Conservation (phyloP, 1,140 invertebrate genomes). For the Oryctes rhinoceros region DNA sequence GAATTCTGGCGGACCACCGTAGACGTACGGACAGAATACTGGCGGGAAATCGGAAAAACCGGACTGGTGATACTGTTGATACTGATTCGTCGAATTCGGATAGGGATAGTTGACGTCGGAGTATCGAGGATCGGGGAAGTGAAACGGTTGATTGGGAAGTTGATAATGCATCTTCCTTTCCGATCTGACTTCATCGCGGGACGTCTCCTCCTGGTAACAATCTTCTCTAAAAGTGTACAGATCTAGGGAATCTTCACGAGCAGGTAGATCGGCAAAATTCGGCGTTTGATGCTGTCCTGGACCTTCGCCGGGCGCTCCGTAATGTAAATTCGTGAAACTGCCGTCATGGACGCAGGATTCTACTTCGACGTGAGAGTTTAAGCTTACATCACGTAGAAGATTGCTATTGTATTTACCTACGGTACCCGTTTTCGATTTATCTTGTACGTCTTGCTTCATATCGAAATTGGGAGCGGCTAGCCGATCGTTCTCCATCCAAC, state of each 20-base stretch:
- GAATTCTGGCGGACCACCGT: conserved; percentile 64
- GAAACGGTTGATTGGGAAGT: conserved; percentile 49
- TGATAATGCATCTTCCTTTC: conserved; percentile 54
- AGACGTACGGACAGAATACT: conserved; percentile 67
- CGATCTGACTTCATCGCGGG: conserved; percentile 38
- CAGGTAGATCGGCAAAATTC: conserved; percentile 62
- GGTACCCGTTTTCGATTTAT: conserved; percentile 40
- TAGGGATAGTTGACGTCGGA: conserved; percentile 53
- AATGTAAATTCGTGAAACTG: conserved; percentile 73
- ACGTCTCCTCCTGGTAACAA: conserved; percentile 69
- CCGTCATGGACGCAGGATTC: conserved; percentile 71
- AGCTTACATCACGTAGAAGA: conserved; percentile 65
- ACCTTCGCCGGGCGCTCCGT: conserved; percentile 59
- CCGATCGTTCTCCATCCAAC: conserved; percentile 59
- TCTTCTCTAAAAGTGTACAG: conserved; percentile 74
- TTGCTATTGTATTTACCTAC: conserved; percentile 58
- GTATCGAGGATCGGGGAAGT: conserved; percentile 52
- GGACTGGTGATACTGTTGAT: conserved; percentile 61
- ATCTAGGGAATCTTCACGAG: conserved; percentile 70
- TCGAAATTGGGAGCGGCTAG: conserved; percentile 46
- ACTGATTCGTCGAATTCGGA: conserved; percentile 57
- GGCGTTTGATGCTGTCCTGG: conserved; percentile 45
- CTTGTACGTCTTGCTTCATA: conserved; percentile 47
- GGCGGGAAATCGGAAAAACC: conserved; percentile 67
- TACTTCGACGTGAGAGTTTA: conserved; percentile 67